These are phyloP conservation scores for Nerophis lumbriciformis DNA, from an alignment of 2,113 vertebrate genomes.

Conservation along the genomic window DNA sequence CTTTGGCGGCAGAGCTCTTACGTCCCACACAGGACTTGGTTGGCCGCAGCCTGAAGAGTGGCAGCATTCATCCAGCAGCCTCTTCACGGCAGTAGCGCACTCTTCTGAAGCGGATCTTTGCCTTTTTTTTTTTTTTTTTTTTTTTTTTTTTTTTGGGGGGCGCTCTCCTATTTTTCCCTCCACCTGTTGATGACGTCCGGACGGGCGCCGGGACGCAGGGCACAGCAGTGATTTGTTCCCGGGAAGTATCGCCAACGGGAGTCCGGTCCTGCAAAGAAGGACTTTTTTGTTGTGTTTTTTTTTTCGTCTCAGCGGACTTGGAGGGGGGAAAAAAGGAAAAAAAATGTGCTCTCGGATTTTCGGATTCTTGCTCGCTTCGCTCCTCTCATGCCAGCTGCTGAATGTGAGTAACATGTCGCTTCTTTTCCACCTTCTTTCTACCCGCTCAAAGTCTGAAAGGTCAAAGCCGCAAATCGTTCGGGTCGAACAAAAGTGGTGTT, in stretches of 20 bases:
- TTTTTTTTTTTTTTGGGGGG: too few relatives aligned
- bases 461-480: background rate
- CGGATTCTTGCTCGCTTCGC: slow-evolving; percentile 60
- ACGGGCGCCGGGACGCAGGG: slow-evolving; percentile 50
- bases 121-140: background rate
- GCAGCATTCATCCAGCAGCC: slow-evolving; percentile 32
- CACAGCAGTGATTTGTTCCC: slow-evolving; percentile 41
- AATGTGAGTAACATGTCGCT: slow-evolving; percentile 62
- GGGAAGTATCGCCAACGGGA: slow-evolving; percentile 30
- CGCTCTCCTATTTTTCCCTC: background rate
- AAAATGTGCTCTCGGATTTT: slow-evolving; percentile 62
- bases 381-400: slow-evolving; percentile 61
- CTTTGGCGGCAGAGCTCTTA: slow-evolving; percentile 31
- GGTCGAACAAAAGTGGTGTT: too few relatives aligned
- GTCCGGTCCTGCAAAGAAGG: slow-evolving; percentile 46
- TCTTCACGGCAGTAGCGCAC: slow-evolving; percentile 30
- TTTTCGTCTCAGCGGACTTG: slow-evolving; percentile 55
- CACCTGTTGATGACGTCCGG: slow-evolving; percentile 66
- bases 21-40: slow-evolving; percentile 50
- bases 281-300: slow-evolving; percentile 26
- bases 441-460: background rate
- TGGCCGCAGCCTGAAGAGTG: slow-evolving; percentile 18
- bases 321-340: too few relatives aligned
- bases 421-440: slow-evolving; percentile 6
- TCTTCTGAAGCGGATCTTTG: background rate